Percentiles rank a stretch among this genome's conserved stretches.
phyloP scores from a whole-genome alignment of 2,888 invertebrate species.

The Dolomedes plantarius region DNA sequence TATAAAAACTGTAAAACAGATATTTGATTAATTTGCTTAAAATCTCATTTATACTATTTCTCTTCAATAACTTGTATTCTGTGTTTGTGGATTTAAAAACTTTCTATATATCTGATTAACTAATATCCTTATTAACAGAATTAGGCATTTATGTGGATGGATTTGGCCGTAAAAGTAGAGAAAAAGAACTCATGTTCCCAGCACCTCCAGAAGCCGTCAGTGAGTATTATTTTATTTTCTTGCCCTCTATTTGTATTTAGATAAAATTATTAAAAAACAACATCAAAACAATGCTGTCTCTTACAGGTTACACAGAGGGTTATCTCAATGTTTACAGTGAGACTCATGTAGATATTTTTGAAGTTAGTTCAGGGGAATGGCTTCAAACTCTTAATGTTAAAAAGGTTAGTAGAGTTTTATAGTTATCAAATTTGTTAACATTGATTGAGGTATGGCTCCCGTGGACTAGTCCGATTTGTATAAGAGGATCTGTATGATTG shows the following conservation, averaged over 20 bases:
- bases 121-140: too few species aligned
- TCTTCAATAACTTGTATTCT: too few species aligned
- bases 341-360: slow-evolving; percentile 96
- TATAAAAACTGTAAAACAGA: too few species aligned
- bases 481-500: too few species aligned
- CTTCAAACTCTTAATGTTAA: slow-evolving; percentile 94
- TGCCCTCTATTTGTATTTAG: neutral
- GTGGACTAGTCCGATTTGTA: too few species aligned
- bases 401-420: slow-evolving; percentile 29
- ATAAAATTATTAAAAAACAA: neutral
- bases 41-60: too few species aligned
- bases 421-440: neutral
- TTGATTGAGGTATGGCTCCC: too few species aligned
- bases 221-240: slow-evolving; percentile 38
- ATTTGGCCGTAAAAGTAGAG: slow-evolving; percentile 90
- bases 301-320: slow-evolving; percentile 88
- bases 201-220: slow-evolving; percentile 69
- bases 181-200: slow-evolving; percentile 98
- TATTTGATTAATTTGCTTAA: too few species aligned
- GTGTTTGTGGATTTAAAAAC: too few species aligned
- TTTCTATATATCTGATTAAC: too few species aligned
- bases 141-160: slow-evolving; percentile 94
- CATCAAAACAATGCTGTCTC: too few species aligned
- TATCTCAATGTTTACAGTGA: slow-evolving; percentile 90
- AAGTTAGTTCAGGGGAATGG: slow-evolving; percentile 96